A percentile compares a stretch with the other conserved stretches of the same genome.
Evolutionary conservation across 2,888 invertebrate genomes (phyloP).

Genomic region (Caenorhabditis parvicauda): DNA sequence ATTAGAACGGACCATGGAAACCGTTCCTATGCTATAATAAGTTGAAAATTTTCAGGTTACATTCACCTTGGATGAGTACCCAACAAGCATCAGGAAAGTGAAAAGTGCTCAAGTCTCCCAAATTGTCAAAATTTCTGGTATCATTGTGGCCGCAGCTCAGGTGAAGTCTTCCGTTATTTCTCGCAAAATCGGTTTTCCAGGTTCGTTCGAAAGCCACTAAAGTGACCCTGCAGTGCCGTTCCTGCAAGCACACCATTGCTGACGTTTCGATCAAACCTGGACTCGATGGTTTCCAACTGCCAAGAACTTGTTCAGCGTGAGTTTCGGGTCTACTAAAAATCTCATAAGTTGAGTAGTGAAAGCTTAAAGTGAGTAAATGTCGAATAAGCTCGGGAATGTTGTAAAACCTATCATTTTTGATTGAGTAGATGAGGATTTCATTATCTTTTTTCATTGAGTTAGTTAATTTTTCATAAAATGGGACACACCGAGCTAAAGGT

Average conservation of each 20-base stretch:
- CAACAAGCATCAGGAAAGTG: slow-evolving; percentile 49
- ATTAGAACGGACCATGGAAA: too few species aligned
- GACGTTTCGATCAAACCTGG: slow-evolving; percentile 90
- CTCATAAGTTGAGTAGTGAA: too few species aligned
- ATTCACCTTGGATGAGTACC: slow-evolving; percentile 50
- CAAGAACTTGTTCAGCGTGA: slow-evolving; percentile 88
- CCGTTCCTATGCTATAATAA: too few species aligned
- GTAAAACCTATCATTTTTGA: neutral
- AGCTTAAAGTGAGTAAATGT: too few species aligned
- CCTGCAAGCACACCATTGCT: slow-evolving; percentile 81
- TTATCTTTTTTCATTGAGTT: too few species aligned
- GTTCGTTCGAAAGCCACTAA: slow-evolving; percentile 91
- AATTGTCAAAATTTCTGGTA: slow-evolving; percentile 90
- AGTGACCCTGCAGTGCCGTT: slow-evolving; percentile 91
- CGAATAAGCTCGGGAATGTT: neutral
- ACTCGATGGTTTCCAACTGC: slow-evolving; percentile 89
- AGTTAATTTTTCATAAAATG: too few species aligned
- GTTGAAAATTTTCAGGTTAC: slow-evolving; percentile 26
- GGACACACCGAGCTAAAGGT: too few species aligned
- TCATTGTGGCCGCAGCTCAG: slow-evolving; percentile 87
- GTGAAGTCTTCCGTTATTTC: slow-evolving; percentile 5
- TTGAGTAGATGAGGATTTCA: too few species aligned
- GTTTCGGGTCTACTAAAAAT: slow-evolving; percentile 63
- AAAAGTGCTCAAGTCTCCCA: slow-evolving; percentile 89
- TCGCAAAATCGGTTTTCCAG: slow-evolving; percentile 5